Conservation (phyloP, 2,113 vertebrate genomes). For the Puffinus mauretanicus region DNA sequence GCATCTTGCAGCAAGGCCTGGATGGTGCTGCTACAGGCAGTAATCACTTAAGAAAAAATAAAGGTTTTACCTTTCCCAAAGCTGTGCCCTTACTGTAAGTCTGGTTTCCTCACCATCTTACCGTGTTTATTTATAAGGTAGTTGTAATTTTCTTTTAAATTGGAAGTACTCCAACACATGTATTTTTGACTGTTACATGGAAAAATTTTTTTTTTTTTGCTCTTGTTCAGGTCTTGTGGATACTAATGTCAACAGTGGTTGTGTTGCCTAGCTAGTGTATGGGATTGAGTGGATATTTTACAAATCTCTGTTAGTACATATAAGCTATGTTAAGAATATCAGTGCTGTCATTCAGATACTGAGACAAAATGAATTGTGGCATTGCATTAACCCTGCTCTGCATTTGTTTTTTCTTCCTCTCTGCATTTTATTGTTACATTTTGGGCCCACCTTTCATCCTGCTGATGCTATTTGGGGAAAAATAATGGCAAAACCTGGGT, state of each 20-base stretch:
- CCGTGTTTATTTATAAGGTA: not conserved
- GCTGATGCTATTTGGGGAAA: not conserved
- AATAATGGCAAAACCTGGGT: not conserved
- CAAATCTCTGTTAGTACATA: not conserved
- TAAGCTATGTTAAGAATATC: not conserved
- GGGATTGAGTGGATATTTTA: not conserved
- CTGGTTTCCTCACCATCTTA: not conserved
- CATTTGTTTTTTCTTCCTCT: not conserved
- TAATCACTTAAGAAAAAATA: not conserved
- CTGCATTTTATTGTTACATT: not conserved
- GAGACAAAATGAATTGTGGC: not conserved
- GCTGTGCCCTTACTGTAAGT: not conserved
- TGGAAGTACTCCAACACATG: not conserved
- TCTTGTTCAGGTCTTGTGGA: not conserved
- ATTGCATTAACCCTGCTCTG: not conserved
- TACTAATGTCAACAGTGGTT: not conserved
- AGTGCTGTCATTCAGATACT: not conserved
- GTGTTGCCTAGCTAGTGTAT: not conserved
- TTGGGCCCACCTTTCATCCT: not conserved
- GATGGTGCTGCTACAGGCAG: not conserved
- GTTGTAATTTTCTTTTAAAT: not conserved
- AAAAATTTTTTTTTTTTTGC: not conserved
- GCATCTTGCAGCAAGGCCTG: conserved; percentile 4
- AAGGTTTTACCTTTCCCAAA: not conserved
- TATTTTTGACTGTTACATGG: not conserved